Conservation (phyloP, 2,797 vertebrate genomes). For the Chaetophractus vellerosus region DNA sequence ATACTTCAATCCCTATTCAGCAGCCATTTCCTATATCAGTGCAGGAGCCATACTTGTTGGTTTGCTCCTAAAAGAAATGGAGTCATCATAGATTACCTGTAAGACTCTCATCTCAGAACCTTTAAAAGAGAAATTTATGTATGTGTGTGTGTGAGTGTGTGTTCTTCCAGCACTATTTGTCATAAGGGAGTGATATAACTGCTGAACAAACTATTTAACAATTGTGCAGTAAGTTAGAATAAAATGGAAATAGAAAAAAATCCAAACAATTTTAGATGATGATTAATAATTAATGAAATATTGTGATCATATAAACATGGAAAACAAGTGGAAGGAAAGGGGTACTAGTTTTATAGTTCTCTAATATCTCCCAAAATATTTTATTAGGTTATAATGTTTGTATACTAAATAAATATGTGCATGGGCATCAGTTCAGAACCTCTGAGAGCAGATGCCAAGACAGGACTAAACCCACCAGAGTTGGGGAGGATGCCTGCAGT, state of each 20-base stretch:
- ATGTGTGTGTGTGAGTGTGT: not conserved
- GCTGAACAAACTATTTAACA: not conserved
- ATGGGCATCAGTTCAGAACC: not conserved
- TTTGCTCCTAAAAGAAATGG: not conserved
- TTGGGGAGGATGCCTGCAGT: not conserved
- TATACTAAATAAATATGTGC: not conserved
- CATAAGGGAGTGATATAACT: not conserved
- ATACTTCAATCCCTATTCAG: not conserved
- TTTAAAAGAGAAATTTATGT: not conserved
- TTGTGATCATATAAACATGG: not conserved
- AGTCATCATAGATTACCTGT: not conserved
- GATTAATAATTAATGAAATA: conserved; percentile 6
- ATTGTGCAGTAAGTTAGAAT: conserved; percentile 14
- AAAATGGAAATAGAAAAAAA: not conserved
- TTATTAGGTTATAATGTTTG: not conserved
- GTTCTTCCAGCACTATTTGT: not conserved
- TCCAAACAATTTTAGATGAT: not conserved
- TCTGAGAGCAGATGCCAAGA: not conserved
- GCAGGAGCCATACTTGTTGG: not conserved
- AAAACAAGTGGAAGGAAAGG: not conserved
- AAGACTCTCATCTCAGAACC: not conserved
- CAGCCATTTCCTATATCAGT: not conserved
- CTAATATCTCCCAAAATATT: not conserved
- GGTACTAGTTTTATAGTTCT: not conserved
- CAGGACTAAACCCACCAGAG: not conserved